A percentile compares a stretch with the other conserved stretches of the same genome.
Conservation (phyloP, 2,888 invertebrate species). For the Latrodectus elegans region DNA sequence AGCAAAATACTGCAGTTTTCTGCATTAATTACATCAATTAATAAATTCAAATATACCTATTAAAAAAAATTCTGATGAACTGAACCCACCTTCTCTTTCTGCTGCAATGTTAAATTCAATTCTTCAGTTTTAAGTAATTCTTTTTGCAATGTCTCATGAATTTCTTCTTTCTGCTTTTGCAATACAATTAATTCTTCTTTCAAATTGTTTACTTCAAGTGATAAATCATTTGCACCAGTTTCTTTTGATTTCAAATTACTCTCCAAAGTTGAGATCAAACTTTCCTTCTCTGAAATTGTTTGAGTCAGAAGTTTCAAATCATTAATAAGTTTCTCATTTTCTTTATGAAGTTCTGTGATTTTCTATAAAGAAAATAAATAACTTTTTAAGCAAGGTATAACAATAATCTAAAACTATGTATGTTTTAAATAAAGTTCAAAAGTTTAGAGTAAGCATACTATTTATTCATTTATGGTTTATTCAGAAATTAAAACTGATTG, state of each 20-base stretch:
- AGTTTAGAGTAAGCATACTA: too few species aligned
- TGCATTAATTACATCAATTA: too few species aligned
- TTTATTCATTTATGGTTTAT: too few species aligned
- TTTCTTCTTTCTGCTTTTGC: slow-evolving; percentile 4
- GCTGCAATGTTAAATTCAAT: slow-evolving; percentile 2
- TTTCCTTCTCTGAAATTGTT: slow-evolving; percentile 8
- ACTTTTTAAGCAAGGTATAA: too few species aligned
- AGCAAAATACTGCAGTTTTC: too few species aligned
- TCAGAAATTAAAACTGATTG: too few species aligned
- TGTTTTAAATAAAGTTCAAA: too few species aligned
- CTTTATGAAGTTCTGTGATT: slow-evolving; percentile 4
- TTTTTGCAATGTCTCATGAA: not conserved
- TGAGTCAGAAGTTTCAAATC: not conserved
- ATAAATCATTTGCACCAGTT: slow-evolving; percentile 4
- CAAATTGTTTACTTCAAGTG: slow-evolving; percentile 11
- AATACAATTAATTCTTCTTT: slow-evolving; percentile 4
- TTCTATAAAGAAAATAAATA: slow-evolving; percentile 19
- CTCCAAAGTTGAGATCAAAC: slow-evolving; percentile 5
- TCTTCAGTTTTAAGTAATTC: slow-evolving; percentile 5
- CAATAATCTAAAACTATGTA: too few species aligned
- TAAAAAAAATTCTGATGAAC: not conserved
- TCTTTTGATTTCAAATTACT: slow-evolving; percentile 15
- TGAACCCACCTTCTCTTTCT: slow-evolving; percentile 40
- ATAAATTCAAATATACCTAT: not conserved
- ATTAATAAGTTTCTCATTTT: slow-evolving; percentile 23